These are phyloP conservation scores for Biston stratarius DNA, from an alignment of 2,888 invertebrate species.

Conservation along the genomic window DNA sequence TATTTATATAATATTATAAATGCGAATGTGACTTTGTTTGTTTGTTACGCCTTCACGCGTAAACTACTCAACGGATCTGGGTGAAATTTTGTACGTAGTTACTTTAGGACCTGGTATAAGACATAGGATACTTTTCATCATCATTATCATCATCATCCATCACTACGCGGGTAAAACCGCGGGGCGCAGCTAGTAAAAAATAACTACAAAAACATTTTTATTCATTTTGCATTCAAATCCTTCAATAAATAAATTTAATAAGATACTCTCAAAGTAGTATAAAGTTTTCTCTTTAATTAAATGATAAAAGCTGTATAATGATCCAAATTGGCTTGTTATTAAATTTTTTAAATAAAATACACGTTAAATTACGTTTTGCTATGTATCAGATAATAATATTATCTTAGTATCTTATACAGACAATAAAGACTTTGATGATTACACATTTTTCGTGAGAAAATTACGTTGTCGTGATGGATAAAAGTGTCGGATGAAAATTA, in stretches of 20 bases:
- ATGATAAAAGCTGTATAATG: background rate
- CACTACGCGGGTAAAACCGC: no score
- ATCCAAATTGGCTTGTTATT: background rate
- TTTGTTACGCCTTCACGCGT: no score
- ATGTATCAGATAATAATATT: conserved; percentile 1
- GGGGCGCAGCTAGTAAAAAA: no score
- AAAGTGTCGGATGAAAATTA: background rate
- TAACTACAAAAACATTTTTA: no score
- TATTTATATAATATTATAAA: no score
- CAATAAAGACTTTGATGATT: background rate
- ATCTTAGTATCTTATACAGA: background rate
- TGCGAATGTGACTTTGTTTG: no score
- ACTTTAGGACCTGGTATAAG: no score
- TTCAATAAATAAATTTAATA: conserved; percentile 1
- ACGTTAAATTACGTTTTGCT: conserved; percentile 4
- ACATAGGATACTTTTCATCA: no score
- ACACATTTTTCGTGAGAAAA: background rate
- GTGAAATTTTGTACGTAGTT: no score
- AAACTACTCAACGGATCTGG: no score
- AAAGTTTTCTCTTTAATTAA: conserved; percentile 8
- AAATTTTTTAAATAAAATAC: background rate
- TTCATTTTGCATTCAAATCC: no score
- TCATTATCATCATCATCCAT: no score
- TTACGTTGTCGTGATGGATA: background rate
- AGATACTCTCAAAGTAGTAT: background rate